Base-by-base conservation (phyloP, 2,888 invertebrate species). In the Homarus gammarus region DNA sequence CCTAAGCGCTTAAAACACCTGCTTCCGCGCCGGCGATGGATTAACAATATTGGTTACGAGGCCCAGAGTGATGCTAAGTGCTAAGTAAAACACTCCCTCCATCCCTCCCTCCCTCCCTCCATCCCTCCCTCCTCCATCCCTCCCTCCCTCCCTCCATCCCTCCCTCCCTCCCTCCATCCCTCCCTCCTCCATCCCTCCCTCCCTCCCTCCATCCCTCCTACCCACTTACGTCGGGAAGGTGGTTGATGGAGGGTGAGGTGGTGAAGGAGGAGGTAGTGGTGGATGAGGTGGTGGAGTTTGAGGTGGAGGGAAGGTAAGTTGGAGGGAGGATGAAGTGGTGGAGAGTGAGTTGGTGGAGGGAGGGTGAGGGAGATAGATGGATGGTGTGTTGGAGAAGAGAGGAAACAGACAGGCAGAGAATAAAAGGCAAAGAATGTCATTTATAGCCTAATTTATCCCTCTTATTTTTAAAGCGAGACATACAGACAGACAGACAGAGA, bases 21-120 rank as follows among this genome's bases (percentile, higher is more conserved):
- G 86, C 79, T 86, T 86, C 78, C 70, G 83, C 10, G 36, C 36
- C 36, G 70, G 72, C 83, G 78, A 86, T 86, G 86, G 86, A 86
- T 86, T 86, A 86, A 86, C 78, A 86, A 86, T 86, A 86, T 86
- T 86, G 86, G 86, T 51, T 68, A 68, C 78, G 77, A 77, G 77
- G 68, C 1, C 22, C 27, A 38, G 40, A 33, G 61, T 56, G 56
- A 22, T 49, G 75, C 68, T 68, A 44, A 82, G 73, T 84, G 83
- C 49, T 51, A 33, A 73, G 51, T 31, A 56, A 33, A 40, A 73
- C 15, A 49, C 27, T 27, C 6, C 72, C 31, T n/a, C n/a, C n/a
- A n/a, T n/a, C n/a, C n/a, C n/a, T n/a, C n/a, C n/a, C n/a, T n/a
- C n/a, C n/a, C n/a, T n/a, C n/a, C n/a, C n/a, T n/a, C n/a, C n/a